Percentiles rank a stretch among this genome's conserved stretches.
Evolutionary conservation across 2,888 invertebrate genomes (phyloP).

Genomic region (Tetheella fluctuosa): DNA sequence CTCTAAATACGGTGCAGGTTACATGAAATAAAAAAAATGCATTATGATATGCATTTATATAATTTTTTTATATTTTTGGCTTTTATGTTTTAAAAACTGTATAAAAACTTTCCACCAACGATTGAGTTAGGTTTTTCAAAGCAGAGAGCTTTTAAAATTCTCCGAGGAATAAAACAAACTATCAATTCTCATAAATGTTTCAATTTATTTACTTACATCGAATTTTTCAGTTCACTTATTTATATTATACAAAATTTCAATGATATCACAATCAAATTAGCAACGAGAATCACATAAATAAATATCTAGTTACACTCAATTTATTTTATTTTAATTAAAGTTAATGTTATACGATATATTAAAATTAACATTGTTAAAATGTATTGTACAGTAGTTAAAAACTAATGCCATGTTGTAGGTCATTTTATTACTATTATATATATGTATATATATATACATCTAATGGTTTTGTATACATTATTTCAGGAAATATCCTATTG

Average conservation of each 20-base stretch:
- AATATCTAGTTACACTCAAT: constrained; percentile 62
- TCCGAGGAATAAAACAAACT: constrained; percentile 28
- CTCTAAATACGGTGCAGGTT: too few relatives aligned
- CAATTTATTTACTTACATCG: constrained; percentile 69
- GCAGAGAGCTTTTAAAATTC: not conserved
- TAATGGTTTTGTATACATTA: not conserved
- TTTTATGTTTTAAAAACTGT: too few relatives aligned
- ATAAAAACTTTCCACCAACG: too few relatives aligned
- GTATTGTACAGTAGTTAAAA: constrained; percentile 44
- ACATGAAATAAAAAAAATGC: too few relatives aligned
- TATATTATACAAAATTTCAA: constrained; percentile 65
- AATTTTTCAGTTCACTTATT: constrained; percentile 66
- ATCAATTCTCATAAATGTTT: constrained; percentile 41
- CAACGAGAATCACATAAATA: constrained; percentile 62
- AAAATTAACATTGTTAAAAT: constrained; percentile 25
- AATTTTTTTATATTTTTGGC: too few relatives aligned
- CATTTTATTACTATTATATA: not conserved
- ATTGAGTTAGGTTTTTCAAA: too few relatives aligned
- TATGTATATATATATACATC: not conserved
- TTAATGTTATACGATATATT: constrained; percentile 11
- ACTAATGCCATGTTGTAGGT: constrained; percentile 14
- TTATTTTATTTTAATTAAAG: constrained; percentile 39
- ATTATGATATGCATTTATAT: too few relatives aligned
- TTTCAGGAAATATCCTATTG: not conserved
- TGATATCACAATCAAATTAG: constrained; percentile 79